These are phyloP conservation scores for Corvus cornix DNA, from an alignment of 2,113 vertebrate species.

Conservation along the genomic window DNA sequence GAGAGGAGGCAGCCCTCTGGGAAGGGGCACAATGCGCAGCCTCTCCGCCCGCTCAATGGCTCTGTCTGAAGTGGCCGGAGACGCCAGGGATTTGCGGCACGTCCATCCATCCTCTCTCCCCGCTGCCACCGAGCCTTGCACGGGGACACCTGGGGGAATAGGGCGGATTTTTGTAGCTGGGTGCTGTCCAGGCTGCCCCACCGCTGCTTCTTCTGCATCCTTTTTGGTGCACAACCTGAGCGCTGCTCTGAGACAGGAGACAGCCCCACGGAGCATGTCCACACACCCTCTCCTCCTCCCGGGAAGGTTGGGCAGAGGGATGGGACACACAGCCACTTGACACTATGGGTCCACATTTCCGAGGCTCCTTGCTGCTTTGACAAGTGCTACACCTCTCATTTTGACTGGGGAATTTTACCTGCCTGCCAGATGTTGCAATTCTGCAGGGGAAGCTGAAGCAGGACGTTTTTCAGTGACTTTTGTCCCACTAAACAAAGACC, in stretches of 20 bases:
- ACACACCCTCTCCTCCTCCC: not conserved
- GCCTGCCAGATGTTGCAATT: not conserved
- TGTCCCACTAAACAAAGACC: not conserved
- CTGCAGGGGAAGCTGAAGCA: not conserved
- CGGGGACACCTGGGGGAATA: not conserved
- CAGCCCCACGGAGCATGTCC: fast-evolving
- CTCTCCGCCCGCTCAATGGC: constrained; percentile 7
- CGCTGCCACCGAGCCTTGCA: not conserved
- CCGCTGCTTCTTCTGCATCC: not conserved
- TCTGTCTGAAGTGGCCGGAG: constrained; percentile 74
- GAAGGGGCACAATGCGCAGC: constrained; percentile 22
- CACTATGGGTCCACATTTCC: fast-evolving
- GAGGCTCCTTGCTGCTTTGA: not conserved
- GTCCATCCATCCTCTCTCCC: not conserved
- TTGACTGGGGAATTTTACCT: not conserved
- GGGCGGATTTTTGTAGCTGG: not conserved
- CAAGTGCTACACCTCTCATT: not conserved
- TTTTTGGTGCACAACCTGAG: not conserved
- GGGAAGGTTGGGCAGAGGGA: too few relatives aligned
- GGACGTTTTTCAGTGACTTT: not conserved
- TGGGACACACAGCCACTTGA: fast-evolving
- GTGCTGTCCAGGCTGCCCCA: not conserved
- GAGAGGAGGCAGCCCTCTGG: constrained; percentile 63
- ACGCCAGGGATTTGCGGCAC: constrained; percentile 70
- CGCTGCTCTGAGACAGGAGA: fast-evolving